Conservation (phyloP, 2,113 vertebrate genomes). For the Gnathonemus echidnorhynchus region DNA sequence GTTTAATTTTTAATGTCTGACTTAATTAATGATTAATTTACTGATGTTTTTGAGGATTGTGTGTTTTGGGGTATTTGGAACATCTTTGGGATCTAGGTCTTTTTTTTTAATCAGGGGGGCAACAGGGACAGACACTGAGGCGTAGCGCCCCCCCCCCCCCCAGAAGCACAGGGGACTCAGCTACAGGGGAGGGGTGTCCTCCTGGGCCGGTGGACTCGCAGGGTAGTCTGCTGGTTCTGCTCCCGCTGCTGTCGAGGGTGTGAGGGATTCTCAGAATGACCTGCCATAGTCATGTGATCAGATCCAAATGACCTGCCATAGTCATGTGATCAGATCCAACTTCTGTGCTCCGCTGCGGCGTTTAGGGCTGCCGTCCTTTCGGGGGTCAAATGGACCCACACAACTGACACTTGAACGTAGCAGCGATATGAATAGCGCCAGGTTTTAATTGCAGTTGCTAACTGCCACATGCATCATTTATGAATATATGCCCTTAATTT, state of each 20-base stretch:
- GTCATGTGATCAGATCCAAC: neutral
- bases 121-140: neutral
- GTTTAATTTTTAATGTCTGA: constrained; percentile 6
- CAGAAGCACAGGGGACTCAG: neutral
- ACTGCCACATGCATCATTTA: neutral
- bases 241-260: neutral
- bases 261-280: neutral
- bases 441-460: neutral
- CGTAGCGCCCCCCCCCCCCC: neutral
- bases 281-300: neutral
- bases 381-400: neutral
- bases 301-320: neutral
- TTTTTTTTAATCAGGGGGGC: neutral
- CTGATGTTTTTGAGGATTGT: neutral
- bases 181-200: neutral
- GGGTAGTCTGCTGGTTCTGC: neutral
- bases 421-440: neutral
- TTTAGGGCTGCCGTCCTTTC: neutral
- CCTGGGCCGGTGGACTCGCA: neutral
- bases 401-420: neutral
- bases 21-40: neutral
- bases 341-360: neutral
- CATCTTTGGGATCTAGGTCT: neutral
- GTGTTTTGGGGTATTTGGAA: neutral
- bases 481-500: neutral